Percentiles rank a stretch among this genome's conserved stretches.
These are phyloP conservation scores for Drosophila anceps DNA, from an alignment of 2,888 invertebrate genomes.

Conservation along the genomic window DNA sequence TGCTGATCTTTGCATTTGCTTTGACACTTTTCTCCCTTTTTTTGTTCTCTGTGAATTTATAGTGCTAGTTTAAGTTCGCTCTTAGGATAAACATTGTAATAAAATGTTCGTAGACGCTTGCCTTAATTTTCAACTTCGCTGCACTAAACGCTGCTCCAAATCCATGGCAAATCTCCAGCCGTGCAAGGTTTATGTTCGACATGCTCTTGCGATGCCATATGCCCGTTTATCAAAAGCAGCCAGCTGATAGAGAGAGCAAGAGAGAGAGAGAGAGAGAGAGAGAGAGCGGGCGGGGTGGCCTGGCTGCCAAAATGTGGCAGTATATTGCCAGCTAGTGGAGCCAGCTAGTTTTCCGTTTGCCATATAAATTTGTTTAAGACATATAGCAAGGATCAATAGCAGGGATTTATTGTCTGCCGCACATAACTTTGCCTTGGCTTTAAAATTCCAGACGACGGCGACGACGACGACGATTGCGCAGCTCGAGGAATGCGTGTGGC, in stretches of 20 bases:
- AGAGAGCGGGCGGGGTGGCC: neutral
- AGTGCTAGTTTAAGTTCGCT: slow-evolving; percentile 43
- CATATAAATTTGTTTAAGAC: slow-evolving; percentile 79
- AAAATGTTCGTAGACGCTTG: slow-evolving; percentile 48
- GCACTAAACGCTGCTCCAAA: slow-evolving; percentile 55
- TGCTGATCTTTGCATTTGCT: slow-evolving; percentile 7
- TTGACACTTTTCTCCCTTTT: neutral
- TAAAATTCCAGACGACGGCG: slow-evolving; percentile 59
- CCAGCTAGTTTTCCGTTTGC: slow-evolving; percentile 73
- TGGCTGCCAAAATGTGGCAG: slow-evolving; percentile 26
- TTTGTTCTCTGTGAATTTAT: slow-evolving; percentile 30
- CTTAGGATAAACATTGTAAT: slow-evolving; percentile 55
- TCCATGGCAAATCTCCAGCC: slow-evolving; percentile 61
- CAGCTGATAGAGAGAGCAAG: neutral
- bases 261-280: too few species aligned
- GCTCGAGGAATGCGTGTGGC: slow-evolving; percentile 43
- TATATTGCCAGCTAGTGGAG: slow-evolving; percentile 39
- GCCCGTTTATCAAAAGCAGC: slow-evolving; percentile 73
- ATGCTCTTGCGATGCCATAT: slow-evolving; percentile 75
- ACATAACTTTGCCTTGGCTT: slow-evolving; percentile 73
- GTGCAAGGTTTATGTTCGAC: slow-evolving; percentile 75
- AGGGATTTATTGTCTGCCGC: slow-evolving; percentile 76
- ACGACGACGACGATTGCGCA: slow-evolving; percentile 26
- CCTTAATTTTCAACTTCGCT: slow-evolving; percentile 68
- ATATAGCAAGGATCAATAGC: slow-evolving; percentile 79